These are phyloP conservation scores for Scaptomyza reducta DNA, from an alignment of 2,888 invertebrate species.

Conservation along the genomic window DNA sequence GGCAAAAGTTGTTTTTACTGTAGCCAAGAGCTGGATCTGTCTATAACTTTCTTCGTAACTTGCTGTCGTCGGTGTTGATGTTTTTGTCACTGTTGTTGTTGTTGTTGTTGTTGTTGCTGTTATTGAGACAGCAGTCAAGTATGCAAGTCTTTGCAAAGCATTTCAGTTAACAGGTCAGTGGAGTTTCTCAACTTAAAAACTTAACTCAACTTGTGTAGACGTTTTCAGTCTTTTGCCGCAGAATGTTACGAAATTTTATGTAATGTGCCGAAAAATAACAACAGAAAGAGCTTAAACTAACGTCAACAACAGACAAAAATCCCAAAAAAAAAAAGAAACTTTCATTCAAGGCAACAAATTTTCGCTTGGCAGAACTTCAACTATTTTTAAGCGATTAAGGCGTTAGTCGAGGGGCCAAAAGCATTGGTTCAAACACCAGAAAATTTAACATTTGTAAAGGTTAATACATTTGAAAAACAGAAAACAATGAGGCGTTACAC, in stretches of 20 bases:
- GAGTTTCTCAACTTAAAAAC: slow-evolving; percentile 78
- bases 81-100: slow-evolving; percentile 27
- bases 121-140: slow-evolving; percentile 64
- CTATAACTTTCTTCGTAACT: slow-evolving; percentile 75
- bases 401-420: not conserved
- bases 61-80: slow-evolving; percentile 42
- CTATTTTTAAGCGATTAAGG: slow-evolving; percentile 33
- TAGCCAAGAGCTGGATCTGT: slow-evolving; percentile 64
- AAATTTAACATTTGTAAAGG: slow-evolving; percentile 50
- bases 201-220: slow-evolving; percentile 56
- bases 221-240: slow-evolving; percentile 67
- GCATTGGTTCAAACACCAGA: slow-evolving; percentile 41
- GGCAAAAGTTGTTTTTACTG: slow-evolving; percentile 80
- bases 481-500: slow-evolving; percentile 23
- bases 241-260: slow-evolving; percentile 79
- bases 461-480: slow-evolving; percentile 44
- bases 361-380: slow-evolving; percentile 52
- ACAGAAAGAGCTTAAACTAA: slow-evolving; percentile 26
- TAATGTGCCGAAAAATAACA: slow-evolving; percentile 71
- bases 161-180: slow-evolving; percentile 79
- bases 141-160: slow-evolving; percentile 68
- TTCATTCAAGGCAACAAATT: slow-evolving; percentile 60
- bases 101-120: slow-evolving; percentile 31
- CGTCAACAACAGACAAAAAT: slow-evolving; percentile 32
- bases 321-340: slow-evolving; percentile 42